A percentile compares a stretch with the other conserved stretches of the same genome.
Conservation (phyloP, 2,888 invertebrate genomes). For the Blomia tropicalis region DNA sequence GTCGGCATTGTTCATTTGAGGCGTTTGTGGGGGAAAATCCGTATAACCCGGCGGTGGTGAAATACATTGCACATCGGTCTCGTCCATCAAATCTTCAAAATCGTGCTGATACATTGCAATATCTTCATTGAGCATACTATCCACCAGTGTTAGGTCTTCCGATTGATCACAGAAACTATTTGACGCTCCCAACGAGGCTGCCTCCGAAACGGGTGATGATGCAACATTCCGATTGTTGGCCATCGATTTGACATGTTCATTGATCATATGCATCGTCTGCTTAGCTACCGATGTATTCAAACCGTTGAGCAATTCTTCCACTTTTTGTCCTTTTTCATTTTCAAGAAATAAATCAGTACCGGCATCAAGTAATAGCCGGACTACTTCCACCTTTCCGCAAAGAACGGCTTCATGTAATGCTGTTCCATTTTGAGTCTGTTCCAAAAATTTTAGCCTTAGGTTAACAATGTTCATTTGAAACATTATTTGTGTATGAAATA, state of each 20-base stretch:
- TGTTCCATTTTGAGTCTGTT: slow-evolving; percentile 68
- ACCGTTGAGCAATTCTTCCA: slow-evolving; percentile 65
- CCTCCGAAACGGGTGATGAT: slow-evolving; percentile 2
- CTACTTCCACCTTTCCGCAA: slow-evolving; percentile 75
- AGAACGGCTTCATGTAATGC: slow-evolving; percentile 84
- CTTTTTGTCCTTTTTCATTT: slow-evolving; percentile 64
- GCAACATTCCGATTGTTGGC: background rate
- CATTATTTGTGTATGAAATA: background rate
- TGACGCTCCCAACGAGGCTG: background rate
- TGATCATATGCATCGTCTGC: slow-evolving; percentile 64
- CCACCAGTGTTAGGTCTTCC: slow-evolving; percentile 3
- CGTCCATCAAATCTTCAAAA: slow-evolving; percentile 14
- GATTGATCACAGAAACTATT: background rate
- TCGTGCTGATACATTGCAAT: background rate
- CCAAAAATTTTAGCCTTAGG: slow-evolving; percentile 8
- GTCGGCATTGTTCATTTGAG: background rate
- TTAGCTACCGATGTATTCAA: slow-evolving; percentile 75
- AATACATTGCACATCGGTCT: slow-evolving; percentile 22
- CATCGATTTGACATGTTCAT: background rate
- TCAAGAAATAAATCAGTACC: slow-evolving; percentile 57
- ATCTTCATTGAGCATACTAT: background rate
- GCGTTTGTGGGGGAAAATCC: slow-evolving; percentile 10
- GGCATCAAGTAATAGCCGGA: slow-evolving; percentile 53
- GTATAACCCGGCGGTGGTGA: slow-evolving; percentile 23
- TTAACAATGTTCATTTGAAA: background rate